A percentile compares a stretch with the other conserved stretches of the same genome.
Conservation (phyloP, 2,113 vertebrate genomes). For the Ceyx melanurus region DNA sequence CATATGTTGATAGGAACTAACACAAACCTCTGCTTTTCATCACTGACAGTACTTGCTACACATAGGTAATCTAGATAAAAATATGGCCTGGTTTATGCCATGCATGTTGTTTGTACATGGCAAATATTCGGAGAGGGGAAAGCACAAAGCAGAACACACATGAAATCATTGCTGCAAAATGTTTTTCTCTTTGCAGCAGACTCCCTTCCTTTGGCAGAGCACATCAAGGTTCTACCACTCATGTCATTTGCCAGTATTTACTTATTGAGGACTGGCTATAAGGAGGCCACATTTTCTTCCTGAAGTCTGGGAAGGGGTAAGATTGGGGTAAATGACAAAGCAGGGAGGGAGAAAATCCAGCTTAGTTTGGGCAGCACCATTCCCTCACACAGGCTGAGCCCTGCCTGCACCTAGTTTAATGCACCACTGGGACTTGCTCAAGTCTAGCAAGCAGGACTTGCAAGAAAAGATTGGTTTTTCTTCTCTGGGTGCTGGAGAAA, state of each 20-base stretch:
- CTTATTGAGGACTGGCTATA: background rate
- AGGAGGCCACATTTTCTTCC: background rate
- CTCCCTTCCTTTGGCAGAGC: background rate
- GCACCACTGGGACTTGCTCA: background rate
- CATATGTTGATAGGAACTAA: conserved; percentile 19
- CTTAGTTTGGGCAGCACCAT: background rate
- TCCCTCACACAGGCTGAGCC: background rate
- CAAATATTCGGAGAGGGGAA: background rate
- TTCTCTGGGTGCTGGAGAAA: background rate
- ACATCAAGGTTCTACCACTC: background rate
- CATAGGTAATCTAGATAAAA: conserved; percentile 5
- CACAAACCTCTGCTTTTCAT: conserved; percentile 42
- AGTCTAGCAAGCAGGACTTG: background rate
- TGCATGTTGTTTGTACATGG: background rate
- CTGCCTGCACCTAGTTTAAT: background rate
- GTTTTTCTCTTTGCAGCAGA: background rate
- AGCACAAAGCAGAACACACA: background rate
- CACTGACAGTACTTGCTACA: background rate
- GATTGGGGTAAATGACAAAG: background rate
- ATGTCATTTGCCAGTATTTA: background rate
- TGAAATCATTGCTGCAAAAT: background rate
- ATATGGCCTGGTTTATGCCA: background rate
- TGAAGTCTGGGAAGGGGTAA: background rate
- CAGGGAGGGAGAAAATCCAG: background rate
- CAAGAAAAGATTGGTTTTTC: background rate